phyloP scores from a whole-genome alignment of 2,113 vertebrate species.

The Thryonomys swinderianus region DNA sequence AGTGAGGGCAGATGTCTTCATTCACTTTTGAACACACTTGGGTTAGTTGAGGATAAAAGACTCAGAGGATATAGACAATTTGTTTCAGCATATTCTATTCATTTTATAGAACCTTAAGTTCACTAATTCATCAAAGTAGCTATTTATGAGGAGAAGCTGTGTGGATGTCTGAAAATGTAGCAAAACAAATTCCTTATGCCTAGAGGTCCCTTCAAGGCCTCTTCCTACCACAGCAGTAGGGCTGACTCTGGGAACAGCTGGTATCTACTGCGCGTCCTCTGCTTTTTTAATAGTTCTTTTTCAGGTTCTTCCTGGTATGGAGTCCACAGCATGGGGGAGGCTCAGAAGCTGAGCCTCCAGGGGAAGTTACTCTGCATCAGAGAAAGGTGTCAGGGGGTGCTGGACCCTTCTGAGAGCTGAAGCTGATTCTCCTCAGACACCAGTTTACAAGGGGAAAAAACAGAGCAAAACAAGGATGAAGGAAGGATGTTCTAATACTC shows the following conservation, averaged over 20 bases:
- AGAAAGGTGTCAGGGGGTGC: conserved; percentile 36
- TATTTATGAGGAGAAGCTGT: not conserved
- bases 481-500: conserved; percentile 1
- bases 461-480: not conserved
- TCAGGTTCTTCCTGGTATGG: conserved; percentile 37
- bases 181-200: conserved; percentile 32
- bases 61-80: not conserved
- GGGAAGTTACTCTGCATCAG: conserved; percentile 27
- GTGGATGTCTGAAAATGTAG: not conserved
- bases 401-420: conserved; percentile 42
- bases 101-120: not conserved
- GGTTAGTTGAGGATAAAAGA: not conserved
- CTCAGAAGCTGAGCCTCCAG: conserved; percentile 57
- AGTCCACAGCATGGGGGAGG: conserved; percentile 46
- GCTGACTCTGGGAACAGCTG: conserved; percentile 14
- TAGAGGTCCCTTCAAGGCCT: not conserved
- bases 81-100: not conserved
- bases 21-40: not conserved
- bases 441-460: not conserved
- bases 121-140: not conserved
- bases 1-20: not conserved
- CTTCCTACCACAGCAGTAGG: not conserved
- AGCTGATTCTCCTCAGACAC: not conserved
- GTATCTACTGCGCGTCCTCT: not conserved
- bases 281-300: conserved; percentile 58